Conservation (phyloP, 1,140 invertebrate species). For the Halictus rubicundus region DNA sequence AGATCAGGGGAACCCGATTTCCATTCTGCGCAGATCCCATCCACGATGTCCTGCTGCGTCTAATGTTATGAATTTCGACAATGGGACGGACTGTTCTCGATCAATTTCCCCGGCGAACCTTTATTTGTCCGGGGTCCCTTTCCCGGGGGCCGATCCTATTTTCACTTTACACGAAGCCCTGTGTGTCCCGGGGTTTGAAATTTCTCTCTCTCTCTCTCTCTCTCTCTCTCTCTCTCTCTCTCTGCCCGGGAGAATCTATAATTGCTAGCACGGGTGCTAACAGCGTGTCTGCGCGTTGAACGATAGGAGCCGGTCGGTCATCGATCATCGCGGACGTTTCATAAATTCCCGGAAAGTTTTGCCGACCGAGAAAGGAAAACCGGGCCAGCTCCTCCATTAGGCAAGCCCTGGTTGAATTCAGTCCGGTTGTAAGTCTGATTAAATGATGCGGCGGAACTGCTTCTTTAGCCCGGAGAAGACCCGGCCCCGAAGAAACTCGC, state of each 20-base stretch:
- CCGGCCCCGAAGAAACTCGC: not conserved
- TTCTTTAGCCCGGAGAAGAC: too few relatives aligned
- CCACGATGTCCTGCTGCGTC: not conserved
- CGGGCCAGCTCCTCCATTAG: not conserved
- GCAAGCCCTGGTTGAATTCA: not conserved
- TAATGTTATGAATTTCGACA: not conserved
- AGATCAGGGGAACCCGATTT: not conserved
- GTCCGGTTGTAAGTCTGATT: not conserved
- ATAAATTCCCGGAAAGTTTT: slow-evolving; percentile 1
- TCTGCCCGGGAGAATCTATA: not conserved
- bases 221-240: too few relatives aligned
- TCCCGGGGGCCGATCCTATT: not conserved
- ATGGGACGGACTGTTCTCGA: not conserved
- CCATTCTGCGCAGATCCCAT: not conserved
- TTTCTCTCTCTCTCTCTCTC: too few relatives aligned
- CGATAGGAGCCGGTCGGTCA: not conserved
- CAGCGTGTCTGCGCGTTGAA: not conserved
- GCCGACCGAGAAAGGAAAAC: not conserved
- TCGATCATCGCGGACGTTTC: slow-evolving; percentile 13
- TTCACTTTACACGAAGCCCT: not conserved
- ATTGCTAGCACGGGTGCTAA: not conserved
- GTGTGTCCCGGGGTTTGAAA: not conserved
- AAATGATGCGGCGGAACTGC: not conserved
- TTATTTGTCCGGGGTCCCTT: not conserved
- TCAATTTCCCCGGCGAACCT: not conserved